These are phyloP conservation scores for Chinchilla lanigera DNA, from an alignment of 2,113 vertebrate genomes.

Conservation along the genomic window DNA sequence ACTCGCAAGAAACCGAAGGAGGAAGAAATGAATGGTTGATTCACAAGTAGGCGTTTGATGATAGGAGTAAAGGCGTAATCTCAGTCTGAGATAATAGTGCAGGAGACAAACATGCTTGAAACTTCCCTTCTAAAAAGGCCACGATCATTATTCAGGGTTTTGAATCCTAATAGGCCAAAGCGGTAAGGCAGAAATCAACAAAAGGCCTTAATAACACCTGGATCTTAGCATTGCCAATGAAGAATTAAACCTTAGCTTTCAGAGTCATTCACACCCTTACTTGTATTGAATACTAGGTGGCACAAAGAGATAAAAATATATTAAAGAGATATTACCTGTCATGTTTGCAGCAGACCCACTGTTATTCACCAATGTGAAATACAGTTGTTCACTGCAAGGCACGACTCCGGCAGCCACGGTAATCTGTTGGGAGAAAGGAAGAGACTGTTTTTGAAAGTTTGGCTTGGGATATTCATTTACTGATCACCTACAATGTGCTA, in stretches of 20 bases:
- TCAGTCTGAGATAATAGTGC: conserved; percentile 14
- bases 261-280: not conserved
- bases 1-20: not conserved
- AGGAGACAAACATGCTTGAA: conserved; percentile 51
- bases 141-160: conserved; percentile 36
- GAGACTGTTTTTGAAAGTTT: not conserved
- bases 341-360: conserved; percentile 84
- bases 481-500: not conserved
- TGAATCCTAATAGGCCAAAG: conserved; percentile 29
- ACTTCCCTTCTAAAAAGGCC: conserved; percentile 42
- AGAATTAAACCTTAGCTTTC: not conserved
- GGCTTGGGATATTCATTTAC: not conserved
- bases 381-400: conserved; percentile 89
- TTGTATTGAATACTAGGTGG: conserved; percentile 17
- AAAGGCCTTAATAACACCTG: not conserved
- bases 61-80: not conserved
- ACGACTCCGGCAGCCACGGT: conserved; percentile 94
- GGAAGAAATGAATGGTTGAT: not conserved
- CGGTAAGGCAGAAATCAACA: not conserved
- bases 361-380: conserved; percentile 82
- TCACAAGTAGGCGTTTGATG: not conserved
- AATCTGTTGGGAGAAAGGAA: conserved; percentile 60
- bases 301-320: not conserved
- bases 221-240: not conserved
- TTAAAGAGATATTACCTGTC: conserved; percentile 90